Percentiles rank a stretch among this genome's conserved stretches.
Evolutionary conservation across 2,113 vertebrate species (phyloP).

Genomic region (Calidris pygmaea): DNA sequence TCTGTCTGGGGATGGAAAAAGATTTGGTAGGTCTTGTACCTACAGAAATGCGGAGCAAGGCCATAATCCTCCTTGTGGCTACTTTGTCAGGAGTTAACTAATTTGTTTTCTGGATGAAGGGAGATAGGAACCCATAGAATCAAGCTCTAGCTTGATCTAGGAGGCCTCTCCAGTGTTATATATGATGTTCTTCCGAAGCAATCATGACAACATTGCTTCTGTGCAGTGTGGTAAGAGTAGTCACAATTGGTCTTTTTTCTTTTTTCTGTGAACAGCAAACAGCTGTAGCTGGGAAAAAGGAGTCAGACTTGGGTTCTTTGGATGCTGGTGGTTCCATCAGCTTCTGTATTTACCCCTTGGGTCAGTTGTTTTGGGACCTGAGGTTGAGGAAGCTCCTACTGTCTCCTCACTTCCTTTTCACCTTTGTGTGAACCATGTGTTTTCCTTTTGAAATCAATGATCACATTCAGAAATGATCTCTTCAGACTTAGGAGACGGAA

Average conservation of each 20-base stretch:
- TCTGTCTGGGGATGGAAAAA: too few species aligned
- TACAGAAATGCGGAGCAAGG: too few species aligned
- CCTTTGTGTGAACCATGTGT: accelerated
- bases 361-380: not conserved
- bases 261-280: not conserved
- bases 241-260: accelerated
- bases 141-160: not conserved
- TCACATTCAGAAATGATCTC: not conserved
- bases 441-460: not conserved
- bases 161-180: accelerated
- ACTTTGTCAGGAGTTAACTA: too few species aligned
- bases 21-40: too few species aligned
- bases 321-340: accelerated
- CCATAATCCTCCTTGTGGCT: accelerated
- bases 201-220: accelerated
- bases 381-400: accelerated
- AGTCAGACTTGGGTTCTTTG: accelerated
- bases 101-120: accelerated
- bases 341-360: accelerated
- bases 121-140: accelerated
- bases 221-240: accelerated
- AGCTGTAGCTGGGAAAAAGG: not conserved
- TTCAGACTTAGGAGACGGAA: accelerated
- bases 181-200: accelerated
- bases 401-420: not conserved